phyloP scores from a whole-genome alignment of 2,797 vertebrate species.

The Scarus forsteni region DNA sequence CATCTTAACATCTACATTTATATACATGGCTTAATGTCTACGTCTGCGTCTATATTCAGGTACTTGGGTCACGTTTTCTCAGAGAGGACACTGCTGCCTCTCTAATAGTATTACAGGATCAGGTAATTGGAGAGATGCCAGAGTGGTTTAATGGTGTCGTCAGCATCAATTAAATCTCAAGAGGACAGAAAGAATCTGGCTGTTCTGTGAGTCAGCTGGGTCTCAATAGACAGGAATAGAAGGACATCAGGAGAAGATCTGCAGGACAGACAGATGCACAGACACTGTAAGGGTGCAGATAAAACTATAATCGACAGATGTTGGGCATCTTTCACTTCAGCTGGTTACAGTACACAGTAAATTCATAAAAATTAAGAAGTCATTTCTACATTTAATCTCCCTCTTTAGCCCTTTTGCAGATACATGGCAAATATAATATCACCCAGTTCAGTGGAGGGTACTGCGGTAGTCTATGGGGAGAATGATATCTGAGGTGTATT shows the following conservation, averaged over 20 bases:
- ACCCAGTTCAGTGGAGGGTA: too few relatives aligned
- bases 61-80: conserved; percentile 9
- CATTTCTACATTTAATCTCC: too few relatives aligned
- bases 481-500: too few relatives aligned
- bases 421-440: too few relatives aligned
- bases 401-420: too few relatives aligned
- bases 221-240: conserved; percentile 33
- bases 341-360: too few relatives aligned
- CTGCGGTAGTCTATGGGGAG: too few relatives aligned
- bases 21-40: conserved; percentile 2
- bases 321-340: too few relatives aligned
- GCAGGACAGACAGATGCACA: conserved; percentile 1
- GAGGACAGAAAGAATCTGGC: conserved; percentile 28
- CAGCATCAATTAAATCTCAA: conserved; percentile 58
- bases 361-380: too few relatives aligned
- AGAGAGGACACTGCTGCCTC: conserved; percentile 26
- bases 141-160: conserved; percentile 50
- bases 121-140: conserved; percentile 54
- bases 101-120: conserved; percentile 65
- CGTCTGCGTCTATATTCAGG: conserved; percentile 22
- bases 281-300: too few relatives aligned
- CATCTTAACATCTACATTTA: not conserved
- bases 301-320: too few relatives aligned
- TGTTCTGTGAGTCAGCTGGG: conserved; percentile 19
- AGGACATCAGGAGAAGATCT: conserved; percentile 14